Evolutionary conservation across 2,888 invertebrate genomes (phyloP).

Genomic region (Clivina fossor): DNA sequence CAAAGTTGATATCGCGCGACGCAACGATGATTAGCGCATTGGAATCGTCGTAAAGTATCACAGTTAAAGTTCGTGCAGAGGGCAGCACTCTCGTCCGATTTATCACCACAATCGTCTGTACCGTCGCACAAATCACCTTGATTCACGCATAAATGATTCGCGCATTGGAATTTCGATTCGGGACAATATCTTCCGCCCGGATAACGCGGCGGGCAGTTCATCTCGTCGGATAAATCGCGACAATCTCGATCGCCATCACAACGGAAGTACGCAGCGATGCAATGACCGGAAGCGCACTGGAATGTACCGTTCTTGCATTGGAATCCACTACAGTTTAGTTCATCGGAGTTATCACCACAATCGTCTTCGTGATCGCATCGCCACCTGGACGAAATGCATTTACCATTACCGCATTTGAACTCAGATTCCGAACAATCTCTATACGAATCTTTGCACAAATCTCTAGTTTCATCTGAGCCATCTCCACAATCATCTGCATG

Average conservation of each 20-base stretch:
- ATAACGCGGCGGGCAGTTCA: conserved; percentile 84
- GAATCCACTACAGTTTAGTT: conserved; percentile 78
- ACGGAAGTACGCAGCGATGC: conserved; percentile 83
- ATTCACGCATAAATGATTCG: conserved; percentile 88
- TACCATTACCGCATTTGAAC: conserved; percentile 83
- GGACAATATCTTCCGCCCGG: conserved; percentile 89
- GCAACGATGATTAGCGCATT: conserved; percentile 86
- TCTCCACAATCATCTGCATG: conserved; percentile 97
- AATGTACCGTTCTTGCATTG: conserved; percentile 88
- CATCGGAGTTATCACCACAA: conserved; percentile 93
- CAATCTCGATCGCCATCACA: conserved; percentile 91
- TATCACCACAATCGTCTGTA: conserved; percentile 90
- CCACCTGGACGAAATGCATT: conserved; percentile 91
- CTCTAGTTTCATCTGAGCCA: conserved; percentile 83
- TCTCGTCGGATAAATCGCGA: conserved; percentile 86
- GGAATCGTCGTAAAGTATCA: conserved; percentile 80
- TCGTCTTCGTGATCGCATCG: conserved; percentile 96
- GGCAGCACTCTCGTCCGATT: conserved; percentile 79
- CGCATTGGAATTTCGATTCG: conserved; percentile 87
- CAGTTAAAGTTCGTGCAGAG: conserved; percentile 86
- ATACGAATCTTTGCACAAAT: conserved; percentile 79
- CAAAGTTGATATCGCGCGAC: conserved; percentile 86
- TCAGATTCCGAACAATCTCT: conserved; percentile 93
- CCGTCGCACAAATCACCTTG: conserved; percentile 91
- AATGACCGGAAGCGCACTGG: conserved; percentile 91